Evolutionary conservation across 2,113 vertebrate genomes (phyloP).

Genomic region (Heliornis fulica): DNA sequence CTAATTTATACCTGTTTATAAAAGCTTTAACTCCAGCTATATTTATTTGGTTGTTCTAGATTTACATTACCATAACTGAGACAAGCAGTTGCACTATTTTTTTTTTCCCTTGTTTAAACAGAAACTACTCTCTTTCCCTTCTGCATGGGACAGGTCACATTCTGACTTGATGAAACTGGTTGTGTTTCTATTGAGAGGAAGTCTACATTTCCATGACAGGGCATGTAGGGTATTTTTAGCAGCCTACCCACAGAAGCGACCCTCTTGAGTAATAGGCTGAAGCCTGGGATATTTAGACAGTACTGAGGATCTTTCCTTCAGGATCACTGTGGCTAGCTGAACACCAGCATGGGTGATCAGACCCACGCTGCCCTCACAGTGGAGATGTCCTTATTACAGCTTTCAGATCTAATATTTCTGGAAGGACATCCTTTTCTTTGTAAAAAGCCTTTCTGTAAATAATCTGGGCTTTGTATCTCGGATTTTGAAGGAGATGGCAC

Average conservation of each 20-base stretch:
- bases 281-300: not conserved
- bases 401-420: not conserved
- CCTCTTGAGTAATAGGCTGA: not conserved
- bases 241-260: not conserved
- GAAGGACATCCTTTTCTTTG: not conserved
- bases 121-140: not conserved
- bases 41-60: constrained; percentile 19
- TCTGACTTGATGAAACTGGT: constrained; percentile 2
- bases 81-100: not conserved
- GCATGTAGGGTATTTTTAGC: not conserved
- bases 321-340: not conserved
- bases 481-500: not conserved
- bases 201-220: not conserved
- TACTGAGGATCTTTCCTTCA: not conserved
- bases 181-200: constrained; percentile 7
- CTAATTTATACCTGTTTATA: constrained; percentile 40
- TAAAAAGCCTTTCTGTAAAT: not conserved
- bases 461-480: not conserved
- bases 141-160: not conserved
- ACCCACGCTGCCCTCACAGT: not conserved
- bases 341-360: not conserved
- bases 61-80: constrained; percentile 24
- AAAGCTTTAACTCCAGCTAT: not conserved
- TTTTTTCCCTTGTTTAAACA: not conserved
- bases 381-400: not conserved